A percentile compares a stretch with the other conserved stretches of the same genome.
phyloP scores from a whole-genome alignment of 2,888 invertebrate species.

The Parelbella ahira region DNA sequence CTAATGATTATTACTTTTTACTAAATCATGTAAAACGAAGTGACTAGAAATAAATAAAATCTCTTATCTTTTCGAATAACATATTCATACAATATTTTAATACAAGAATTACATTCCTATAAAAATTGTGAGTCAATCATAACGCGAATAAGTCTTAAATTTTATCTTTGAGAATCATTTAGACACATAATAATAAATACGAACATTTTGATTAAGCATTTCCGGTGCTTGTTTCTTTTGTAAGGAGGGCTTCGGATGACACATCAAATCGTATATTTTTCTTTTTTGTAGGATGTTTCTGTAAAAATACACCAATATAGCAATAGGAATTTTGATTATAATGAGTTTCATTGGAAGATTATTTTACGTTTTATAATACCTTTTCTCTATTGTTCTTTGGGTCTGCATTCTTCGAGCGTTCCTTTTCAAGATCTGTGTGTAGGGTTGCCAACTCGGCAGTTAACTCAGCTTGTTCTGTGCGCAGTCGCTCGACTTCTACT shows the following conservation, averaged over 20 bases:
- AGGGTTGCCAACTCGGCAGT: slow-evolving; percentile 85
- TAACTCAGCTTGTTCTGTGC: slow-evolving; percentile 85
- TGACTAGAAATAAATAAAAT: no score
- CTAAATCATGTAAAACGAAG: no score
- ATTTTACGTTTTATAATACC: slow-evolving; percentile 47
- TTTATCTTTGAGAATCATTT: slow-evolving; percentile 17
- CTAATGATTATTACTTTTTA: no score
- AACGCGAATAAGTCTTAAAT: slow-evolving; percentile 20
- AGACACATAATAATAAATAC: slow-evolving; percentile 11
- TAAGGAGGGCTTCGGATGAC: slow-evolving; percentile 57
- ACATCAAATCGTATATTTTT: slow-evolving; percentile 72
- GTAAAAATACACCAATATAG: no score
- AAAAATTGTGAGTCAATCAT: slow-evolving; percentile 11
- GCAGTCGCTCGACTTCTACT: slow-evolving; percentile 85
- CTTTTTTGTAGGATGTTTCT: slow-evolving; percentile 64
- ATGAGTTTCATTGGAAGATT: no score
- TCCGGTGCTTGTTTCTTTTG: slow-evolving; percentile 55
- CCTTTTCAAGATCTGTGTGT: slow-evolving; percentile 87
- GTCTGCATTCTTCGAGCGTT: slow-evolving; percentile 84
- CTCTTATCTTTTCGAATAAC: no score
- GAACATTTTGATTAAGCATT: slow-evolving; percentile 29
- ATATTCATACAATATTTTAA: no score
- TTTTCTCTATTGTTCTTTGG: slow-evolving; percentile 73
- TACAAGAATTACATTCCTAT: no score
- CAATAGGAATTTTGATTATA: no score